A percentile compares a stretch with the other conserved stretches of the same genome.
phyloP scores from a whole-genome alignment of 92 coral and sea anemone genomes.

The Umimayanthus kanabou region DNA sequence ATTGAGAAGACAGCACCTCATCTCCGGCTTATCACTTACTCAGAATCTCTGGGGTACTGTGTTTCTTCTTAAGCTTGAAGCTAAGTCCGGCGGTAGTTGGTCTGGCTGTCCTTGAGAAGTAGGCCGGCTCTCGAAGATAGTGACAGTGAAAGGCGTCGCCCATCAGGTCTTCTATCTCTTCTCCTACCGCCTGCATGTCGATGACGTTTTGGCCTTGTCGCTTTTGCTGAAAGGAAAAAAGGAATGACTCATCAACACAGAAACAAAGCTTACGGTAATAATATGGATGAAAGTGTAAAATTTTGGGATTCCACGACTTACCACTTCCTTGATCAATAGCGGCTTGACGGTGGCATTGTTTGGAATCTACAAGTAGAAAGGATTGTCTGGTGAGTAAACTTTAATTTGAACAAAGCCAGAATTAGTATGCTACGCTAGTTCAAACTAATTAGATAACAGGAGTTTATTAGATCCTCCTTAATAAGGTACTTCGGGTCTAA shows the following conservation, averaged over 20 bases:
- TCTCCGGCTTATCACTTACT: neutral
- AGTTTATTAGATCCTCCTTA: too few species aligned
- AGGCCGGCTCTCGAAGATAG: conserved; percentile 65
- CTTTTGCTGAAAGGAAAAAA: conserved; percentile 57
- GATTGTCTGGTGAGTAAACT: neutral
- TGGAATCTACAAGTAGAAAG: conserved; percentile 63
- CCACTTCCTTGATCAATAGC: conserved; percentile 81
- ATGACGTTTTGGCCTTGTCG: conserved; percentile 56
- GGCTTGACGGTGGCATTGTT: conserved; percentile 83
- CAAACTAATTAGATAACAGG: too few species aligned
- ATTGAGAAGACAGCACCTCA: too few species aligned
- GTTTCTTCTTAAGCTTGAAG: conserved; percentile 19
- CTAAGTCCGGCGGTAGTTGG: conserved; percentile 18
- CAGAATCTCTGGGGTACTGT: neutral
- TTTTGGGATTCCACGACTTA: conserved; percentile 14
- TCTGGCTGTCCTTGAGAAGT: conserved; percentile 37
- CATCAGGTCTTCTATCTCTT: conserved; percentile 85
- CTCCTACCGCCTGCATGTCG: conserved; percentile 80
- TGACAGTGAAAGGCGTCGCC: conserved; percentile 88
- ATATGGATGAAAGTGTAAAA: neutral
- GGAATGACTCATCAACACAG: neutral
- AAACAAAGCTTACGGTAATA: neutral
- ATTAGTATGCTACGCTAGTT: too few species aligned
- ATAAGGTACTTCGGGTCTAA: too few species aligned
- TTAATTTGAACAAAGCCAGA: neutral